Evolutionary conservation across 2,888 invertebrate species (phyloP), one percentile per base, ranked within the genome.

Genomic region (Dynastes grantii): DNA sequence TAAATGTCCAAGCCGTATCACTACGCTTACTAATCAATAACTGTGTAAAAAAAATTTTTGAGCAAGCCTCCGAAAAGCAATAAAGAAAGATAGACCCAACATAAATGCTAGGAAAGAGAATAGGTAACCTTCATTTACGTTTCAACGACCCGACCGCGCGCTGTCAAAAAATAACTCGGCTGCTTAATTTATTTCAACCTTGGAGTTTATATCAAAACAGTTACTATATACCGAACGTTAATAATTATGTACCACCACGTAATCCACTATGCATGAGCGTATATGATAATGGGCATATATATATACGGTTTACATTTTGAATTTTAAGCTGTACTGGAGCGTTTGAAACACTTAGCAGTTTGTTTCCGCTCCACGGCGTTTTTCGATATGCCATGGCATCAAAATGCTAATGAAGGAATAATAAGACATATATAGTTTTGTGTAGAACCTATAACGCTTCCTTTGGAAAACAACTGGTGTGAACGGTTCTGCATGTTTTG

Each of bases 121-220:
- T 29, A 27, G 37, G 45, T 45, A 63, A 63, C 49, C 73, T 63
- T 75, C 67, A 58, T 76, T 53, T 58, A 76, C 13, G 68, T 76
- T 76, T 67, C 76, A 76, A 76, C 73, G 76, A 76, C 68, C 68
- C 58, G 68, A 53, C 51, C 53, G 67, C 29, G 27, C 29, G n/a
- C 76, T 45, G 67, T 58, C 67, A 64, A 76, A 76, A 76, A 76
- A 76, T 76, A 76, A n/a, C 55, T 61, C 75, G 8, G 67, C 45
- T 9, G 55, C 58, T 68, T 76, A 76, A 76, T 76, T 76, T 76
- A 76, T 76, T 67, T 76, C 67, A 76, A 76, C 76, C 76, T 67
- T 76, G 76, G 76, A 67, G 55, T 68, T 76, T 67, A 32, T 67
- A 76, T 68, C 76, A 67, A 67, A 76, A 76, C 76, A 76, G 76